Evolutionary conservation across 2,797 vertebrate species (phyloP), one percentile per base, ranked within the genome.

Genomic region (Gobio occitaniae): DNA sequence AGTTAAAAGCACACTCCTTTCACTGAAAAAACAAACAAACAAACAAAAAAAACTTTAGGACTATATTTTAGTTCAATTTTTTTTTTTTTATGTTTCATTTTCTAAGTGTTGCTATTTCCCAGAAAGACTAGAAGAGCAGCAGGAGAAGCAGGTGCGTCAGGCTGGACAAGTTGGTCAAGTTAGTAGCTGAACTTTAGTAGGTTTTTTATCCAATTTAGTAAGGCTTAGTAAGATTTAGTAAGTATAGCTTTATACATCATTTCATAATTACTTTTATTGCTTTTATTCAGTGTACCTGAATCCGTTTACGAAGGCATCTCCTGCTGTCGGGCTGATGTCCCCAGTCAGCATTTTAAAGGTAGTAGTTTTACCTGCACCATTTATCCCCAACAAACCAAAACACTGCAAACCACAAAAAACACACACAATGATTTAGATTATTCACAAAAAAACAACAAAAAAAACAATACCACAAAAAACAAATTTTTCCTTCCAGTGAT

Each of bases 311-410:
- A 97, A 98, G 91, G 98, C 98, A 91, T 99, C 97, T 90, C 98
- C 98, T 86, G 94, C 92, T 13, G 98, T 98, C 89, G 97, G 96
- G 52, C 95, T 94, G 78, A 97, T 98, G 91, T 99, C 98, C 90
- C 98, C 98, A 61, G 98, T 99, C 93, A 99, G 92, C 98, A 99
- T 99, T 95, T 99, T 99, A 92, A 99, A 99, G 25, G 97, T 99
- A 78, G 98, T 99, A 69, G 98, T 98, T 93, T 99, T 99, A 63
- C 98, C 98, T 52, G 98, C 98, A 50, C 98, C 98, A 38, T 99
- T 99, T 90, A 99, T 98, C 86, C 98, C 98, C 87, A 99, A 94
- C 78, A 99, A 96, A 47, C 98, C 98, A 83, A 99, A 99, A 89
- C 98, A 99, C 98, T 99, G 83, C 29, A 66, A 74, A 41, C 59